Evolutionary conservation across 2,888 invertebrate species (phyloP).

Genomic region (Prenolepis imparis): DNA sequence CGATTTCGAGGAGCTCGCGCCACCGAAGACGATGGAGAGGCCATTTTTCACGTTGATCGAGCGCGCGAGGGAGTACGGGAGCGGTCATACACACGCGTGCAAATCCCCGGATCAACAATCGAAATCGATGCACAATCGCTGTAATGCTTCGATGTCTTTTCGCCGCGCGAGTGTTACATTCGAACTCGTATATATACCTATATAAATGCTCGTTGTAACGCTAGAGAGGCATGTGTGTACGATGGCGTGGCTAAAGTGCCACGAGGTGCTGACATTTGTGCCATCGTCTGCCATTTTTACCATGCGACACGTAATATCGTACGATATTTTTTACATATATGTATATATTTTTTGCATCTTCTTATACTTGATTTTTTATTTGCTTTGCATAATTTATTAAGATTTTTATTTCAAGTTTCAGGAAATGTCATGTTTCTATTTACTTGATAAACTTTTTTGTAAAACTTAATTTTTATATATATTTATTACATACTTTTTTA

Average conservation of each 20-base stretch:
- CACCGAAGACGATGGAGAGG: constrained; percentile 23
- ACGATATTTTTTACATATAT: neutral
- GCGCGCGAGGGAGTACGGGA: constrained; percentile 21
- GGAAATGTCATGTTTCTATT: neutral
- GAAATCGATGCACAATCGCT: constrained; percentile 18
- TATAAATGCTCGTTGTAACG: constrained; percentile 18
- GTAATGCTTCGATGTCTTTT: constrained; percentile 29
- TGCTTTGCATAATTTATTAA: neutral
- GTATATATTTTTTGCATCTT: neutral
- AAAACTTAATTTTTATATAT: neutral
- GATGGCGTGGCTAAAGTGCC: constrained; percentile 12
- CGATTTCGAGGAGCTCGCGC: constrained; percentile 48
- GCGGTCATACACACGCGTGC: neutral
- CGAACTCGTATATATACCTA: neutral
- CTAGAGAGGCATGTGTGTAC: neutral
- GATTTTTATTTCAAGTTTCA: neutral
- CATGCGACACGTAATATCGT: neutral
- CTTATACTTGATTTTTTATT: neutral
- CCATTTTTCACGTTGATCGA: constrained; percentile 44
- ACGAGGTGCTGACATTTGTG: constrained; percentile 9
- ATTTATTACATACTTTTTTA: neutral
- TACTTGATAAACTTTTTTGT: constrained; percentile 3
- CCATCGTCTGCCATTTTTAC: constrained; percentile 1
- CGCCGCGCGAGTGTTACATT: constrained; percentile 13
- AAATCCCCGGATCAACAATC: constrained; percentile 12